phyloP scores from a whole-genome alignment of 1,140 invertebrate species.

The Drosophila asahinai region DNA sequence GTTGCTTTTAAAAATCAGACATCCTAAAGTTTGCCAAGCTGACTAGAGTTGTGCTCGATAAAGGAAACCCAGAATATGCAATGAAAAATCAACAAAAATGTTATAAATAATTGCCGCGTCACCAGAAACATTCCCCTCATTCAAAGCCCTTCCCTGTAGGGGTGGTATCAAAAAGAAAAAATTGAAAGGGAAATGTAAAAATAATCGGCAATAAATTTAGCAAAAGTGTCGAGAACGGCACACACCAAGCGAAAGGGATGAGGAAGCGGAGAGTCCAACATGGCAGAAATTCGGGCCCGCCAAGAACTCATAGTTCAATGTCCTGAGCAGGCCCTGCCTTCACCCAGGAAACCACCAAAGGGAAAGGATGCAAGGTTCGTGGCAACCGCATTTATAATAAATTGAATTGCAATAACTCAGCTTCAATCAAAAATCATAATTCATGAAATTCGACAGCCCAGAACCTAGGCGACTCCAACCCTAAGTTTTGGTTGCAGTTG shows the following conservation, averaged over 20 bases:
- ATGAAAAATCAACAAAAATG: constrained; percentile 76
- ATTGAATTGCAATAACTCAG: constrained; percentile 85
- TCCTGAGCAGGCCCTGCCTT: constrained; percentile 65
- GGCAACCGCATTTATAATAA: constrained; percentile 84
- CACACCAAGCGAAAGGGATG: constrained; percentile 37
- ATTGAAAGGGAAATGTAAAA: constrained; percentile 79
- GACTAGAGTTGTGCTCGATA: not conserved
- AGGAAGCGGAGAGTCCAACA: constrained; percentile 21
- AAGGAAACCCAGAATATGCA: constrained; percentile 54
- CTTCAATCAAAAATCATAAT: constrained; percentile 85
- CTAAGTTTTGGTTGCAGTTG: constrained; percentile 26
- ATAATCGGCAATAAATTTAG: constrained; percentile 83
- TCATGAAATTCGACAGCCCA: constrained; percentile 76
- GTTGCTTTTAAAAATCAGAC: constrained; percentile 1
- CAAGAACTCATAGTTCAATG: constrained; percentile 81
- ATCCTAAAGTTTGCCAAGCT: not conserved
- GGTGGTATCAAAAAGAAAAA: constrained; percentile 35
- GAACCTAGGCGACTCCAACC: constrained; percentile 46
- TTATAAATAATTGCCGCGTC: constrained; percentile 72
- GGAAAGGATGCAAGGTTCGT: constrained; percentile 44
- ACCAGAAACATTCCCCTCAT: constrained; percentile 39
- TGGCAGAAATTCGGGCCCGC: constrained; percentile 70
- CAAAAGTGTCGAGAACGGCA: constrained; percentile 80
- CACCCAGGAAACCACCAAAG: constrained; percentile 1
- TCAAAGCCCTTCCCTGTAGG: not conserved